Evolutionary conservation across 2,797 vertebrate genomes (phyloP), one percentile per base, ranked within the genome.

Genomic region (Cottoperca gobio): DNA sequence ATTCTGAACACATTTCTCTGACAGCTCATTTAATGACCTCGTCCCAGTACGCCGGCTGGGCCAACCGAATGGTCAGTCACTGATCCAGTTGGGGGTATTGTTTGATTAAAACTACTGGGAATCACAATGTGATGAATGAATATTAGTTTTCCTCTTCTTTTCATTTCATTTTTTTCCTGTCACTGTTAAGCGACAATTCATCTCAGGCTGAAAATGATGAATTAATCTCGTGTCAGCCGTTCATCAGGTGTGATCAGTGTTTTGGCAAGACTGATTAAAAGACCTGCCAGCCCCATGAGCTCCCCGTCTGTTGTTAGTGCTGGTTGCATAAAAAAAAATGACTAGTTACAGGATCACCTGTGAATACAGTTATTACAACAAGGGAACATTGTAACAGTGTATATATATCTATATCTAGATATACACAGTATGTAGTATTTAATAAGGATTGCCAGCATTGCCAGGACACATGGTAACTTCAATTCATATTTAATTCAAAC

Each of bases 171-270:
- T 61, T 60, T 54, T 21, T 35, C 14, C 16, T 49, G 68, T 58
- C 48, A 70, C 59, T 73, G 31, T 62, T 54, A 62, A 66, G 64
- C 35, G 33, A 61, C 60, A 71, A 76, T 60, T 74, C 46, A 59
- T 78, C 59, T 78, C 40, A 37, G 33, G 71, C 35, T 82, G 40
- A 55, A 80, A 74, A 88, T 75, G 59, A 72, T 61, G 55, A 85
- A 83, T 84, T 72, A 63, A 65, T 77, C 72, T 63, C 28, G 26
- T 79, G 57, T 81, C 62, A 65, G 46, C 43, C 31, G 13, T 53
- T 75, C 73, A 64, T 88, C 42, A 89, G 82, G 82, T 85, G 73
- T 55, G 73, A 86, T 70, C 78, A 74, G 49, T 78, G 70, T 79
- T 87, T 78, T 90, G 87, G 80, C 71, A 74, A 66, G 72, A 69